Evolutionary conservation across 1,140 invertebrate species (phyloP).

Genomic region (Drosophila neocordata): DNA sequence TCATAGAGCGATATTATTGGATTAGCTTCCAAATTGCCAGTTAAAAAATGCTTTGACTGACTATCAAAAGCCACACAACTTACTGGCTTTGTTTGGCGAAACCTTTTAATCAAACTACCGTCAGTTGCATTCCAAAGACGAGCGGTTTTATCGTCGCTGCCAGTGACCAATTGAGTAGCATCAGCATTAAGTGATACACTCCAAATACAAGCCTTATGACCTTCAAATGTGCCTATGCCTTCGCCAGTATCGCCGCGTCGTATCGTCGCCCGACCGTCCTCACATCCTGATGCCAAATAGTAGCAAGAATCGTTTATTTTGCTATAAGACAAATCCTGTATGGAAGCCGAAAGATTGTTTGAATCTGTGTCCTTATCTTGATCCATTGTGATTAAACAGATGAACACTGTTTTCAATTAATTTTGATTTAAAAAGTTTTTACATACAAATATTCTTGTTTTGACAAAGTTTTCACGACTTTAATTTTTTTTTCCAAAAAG

Average conservation of each 20-base stretch:
- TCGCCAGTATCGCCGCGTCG: slow-evolving; percentile 98
- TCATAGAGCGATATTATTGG: slow-evolving; percentile 92
- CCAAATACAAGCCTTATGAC: slow-evolving; percentile 98
- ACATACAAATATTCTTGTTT: neutral
- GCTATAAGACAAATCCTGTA: slow-evolving; percentile 97
- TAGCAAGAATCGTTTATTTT: slow-evolving; percentile 94
- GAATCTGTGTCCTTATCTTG: slow-evolving; percentile 87
- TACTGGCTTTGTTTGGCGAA: slow-evolving; percentile 96
- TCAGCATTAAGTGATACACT: slow-evolving; percentile 95
- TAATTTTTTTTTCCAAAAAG: slow-evolving; percentile 4
- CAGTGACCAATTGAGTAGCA: slow-evolving; percentile 94
- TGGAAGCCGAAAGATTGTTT: slow-evolving; percentile 96
- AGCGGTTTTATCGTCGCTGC: slow-evolving; percentile 96
- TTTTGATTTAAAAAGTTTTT: neutral
- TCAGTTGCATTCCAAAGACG: slow-evolving; percentile 96
- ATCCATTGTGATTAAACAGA: slow-evolving; percentile 17
- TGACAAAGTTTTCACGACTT: slow-evolving; percentile 2
- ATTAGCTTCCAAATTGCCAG: slow-evolving; percentile 86
- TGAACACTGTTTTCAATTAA: neutral
- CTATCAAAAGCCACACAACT: slow-evolving; percentile 95
- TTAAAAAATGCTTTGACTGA: slow-evolving; percentile 84
- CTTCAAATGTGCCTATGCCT: slow-evolving; percentile 97
- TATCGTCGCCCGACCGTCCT: slow-evolving; percentile 98
- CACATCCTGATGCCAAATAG: slow-evolving; percentile 93
- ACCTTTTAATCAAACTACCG: slow-evolving; percentile 93